Evolutionary conservation across 1,140 invertebrate species (phyloP).

Genomic region (Drosophila takahashii): DNA sequence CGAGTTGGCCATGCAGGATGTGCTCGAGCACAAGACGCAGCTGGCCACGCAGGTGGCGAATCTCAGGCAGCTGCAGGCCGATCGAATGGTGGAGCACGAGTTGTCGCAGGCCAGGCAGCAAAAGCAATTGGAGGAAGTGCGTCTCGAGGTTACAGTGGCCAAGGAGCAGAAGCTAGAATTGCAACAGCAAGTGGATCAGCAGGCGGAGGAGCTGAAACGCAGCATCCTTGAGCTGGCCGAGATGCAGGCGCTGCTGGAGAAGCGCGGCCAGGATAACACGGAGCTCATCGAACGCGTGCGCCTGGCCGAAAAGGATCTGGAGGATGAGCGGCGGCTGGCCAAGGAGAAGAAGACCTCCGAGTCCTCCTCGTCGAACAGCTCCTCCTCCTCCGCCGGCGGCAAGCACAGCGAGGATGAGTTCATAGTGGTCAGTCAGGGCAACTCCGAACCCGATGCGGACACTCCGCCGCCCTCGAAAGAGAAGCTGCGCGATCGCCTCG

Average conservation of each 20-base stretch:
- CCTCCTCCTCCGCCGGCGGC: slow-evolving; percentile 60
- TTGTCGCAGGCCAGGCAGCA: slow-evolving; percentile 55
- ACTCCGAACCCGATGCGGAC: slow-evolving; percentile 51
- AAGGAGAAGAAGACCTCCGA: slow-evolving; percentile 81
- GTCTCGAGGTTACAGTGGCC: background rate
- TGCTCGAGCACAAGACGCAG: slow-evolving; percentile 88
- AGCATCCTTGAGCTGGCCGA: slow-evolving; percentile 60
- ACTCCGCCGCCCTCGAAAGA: slow-evolving; percentile 67
- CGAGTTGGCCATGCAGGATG: slow-evolving; percentile 88
- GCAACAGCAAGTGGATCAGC: slow-evolving; percentile 47
- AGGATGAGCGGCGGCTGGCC: slow-evolving; percentile 44
- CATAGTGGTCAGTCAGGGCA: slow-evolving; percentile 72
- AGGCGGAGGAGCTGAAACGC: slow-evolving; percentile 53
- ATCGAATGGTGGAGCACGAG: slow-evolving; percentile 70
- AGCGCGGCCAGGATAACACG: slow-evolving; percentile 58
- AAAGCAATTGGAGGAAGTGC: slow-evolving; percentile 44
- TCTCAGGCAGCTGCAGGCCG: slow-evolving; percentile 58
- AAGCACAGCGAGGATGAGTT: slow-evolving; percentile 83
- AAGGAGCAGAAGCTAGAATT: slow-evolving; percentile 17
- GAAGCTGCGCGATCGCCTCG: slow-evolving; percentile 85
- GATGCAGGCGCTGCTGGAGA: slow-evolving; percentile 71
- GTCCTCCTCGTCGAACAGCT: slow-evolving; percentile 76
- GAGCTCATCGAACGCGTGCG: slow-evolving; percentile 74
- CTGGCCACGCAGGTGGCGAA: slow-evolving; percentile 86
- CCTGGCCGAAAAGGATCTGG: slow-evolving; percentile 62